Conservation (phyloP, 2,888 invertebrate species). For the Clanis bilineata region DNA sequence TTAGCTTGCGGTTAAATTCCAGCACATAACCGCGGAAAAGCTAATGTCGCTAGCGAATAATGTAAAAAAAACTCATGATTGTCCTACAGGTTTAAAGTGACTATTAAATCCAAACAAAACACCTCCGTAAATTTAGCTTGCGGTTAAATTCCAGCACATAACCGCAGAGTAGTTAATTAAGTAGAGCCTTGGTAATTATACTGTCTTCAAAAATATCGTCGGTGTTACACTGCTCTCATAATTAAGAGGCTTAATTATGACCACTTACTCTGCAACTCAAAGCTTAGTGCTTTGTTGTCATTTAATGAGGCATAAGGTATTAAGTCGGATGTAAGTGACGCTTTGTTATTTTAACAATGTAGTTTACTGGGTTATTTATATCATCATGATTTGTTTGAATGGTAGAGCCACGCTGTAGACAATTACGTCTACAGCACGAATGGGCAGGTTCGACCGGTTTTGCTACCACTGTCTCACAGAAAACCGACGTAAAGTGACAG, state of each 20-base stretch:
- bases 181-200: not conserved
- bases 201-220: not conserved
- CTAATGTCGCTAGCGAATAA: no score
- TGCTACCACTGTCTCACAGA: no score
- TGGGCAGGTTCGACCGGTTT: no score
- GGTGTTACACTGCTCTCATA: not conserved
- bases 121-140: no score
- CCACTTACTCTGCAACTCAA: not conserved
- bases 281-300: not conserved
- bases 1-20: not conserved
- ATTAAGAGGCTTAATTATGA: not conserved
- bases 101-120: no score
- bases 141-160: not conserved
- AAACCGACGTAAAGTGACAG: no score
- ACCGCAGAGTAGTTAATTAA: not conserved
- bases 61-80: no score
- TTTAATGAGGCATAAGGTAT: not conserved
- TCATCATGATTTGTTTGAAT: no score
- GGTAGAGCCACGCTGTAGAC: no score
- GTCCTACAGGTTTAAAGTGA: no score
- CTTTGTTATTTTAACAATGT: not conserved
- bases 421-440: no score
- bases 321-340: not conserved
- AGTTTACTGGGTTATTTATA: not conserved
- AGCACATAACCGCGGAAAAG: not conserved